These are phyloP conservation scores for Semicossyphus pulcher DNA, from an alignment of 2,113 vertebrate species.

Conservation along the genomic window DNA sequence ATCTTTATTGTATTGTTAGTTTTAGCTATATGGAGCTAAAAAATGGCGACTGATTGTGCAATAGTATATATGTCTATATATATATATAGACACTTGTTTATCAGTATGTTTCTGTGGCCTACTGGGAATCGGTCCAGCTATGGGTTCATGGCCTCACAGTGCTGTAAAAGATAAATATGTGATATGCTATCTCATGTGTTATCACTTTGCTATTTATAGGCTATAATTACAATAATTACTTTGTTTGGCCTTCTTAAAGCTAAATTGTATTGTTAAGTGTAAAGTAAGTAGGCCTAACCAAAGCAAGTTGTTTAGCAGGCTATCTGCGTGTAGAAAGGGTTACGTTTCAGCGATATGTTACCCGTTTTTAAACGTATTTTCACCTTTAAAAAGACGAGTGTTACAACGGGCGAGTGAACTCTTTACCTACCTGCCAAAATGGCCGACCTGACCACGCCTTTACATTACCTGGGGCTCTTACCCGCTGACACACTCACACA, in stretches of 20 bases:
- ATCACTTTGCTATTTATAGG: background rate
- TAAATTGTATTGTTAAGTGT: background rate
- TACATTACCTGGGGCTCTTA: background rate
- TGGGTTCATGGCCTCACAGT: background rate
- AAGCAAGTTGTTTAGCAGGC: too few relatives aligned
- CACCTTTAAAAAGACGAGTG: background rate
- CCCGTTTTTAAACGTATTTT: background rate
- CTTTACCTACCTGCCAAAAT: conserved; percentile 45
- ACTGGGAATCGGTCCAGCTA: too few relatives aligned
- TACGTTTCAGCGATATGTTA: too few relatives aligned
- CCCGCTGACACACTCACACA: background rate
- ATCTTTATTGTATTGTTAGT: too few relatives aligned
- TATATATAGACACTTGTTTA: too few relatives aligned
- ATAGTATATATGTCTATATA: too few relatives aligned
- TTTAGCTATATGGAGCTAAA: too few relatives aligned
- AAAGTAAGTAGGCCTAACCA: too few relatives aligned
- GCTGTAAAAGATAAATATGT: background rate
- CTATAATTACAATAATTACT: background rate
- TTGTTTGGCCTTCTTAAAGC: background rate
- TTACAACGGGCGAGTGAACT: background rate
- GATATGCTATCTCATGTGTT: background rate
- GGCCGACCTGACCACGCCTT: conserved; percentile 46
- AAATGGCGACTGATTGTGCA: too few relatives aligned
- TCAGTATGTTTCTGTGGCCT: too few relatives aligned
- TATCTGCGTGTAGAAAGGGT: too few relatives aligned